phyloP scores from a whole-genome alignment of 2,888 invertebrate species.

The Mesodorylaimus sp. region DNA sequence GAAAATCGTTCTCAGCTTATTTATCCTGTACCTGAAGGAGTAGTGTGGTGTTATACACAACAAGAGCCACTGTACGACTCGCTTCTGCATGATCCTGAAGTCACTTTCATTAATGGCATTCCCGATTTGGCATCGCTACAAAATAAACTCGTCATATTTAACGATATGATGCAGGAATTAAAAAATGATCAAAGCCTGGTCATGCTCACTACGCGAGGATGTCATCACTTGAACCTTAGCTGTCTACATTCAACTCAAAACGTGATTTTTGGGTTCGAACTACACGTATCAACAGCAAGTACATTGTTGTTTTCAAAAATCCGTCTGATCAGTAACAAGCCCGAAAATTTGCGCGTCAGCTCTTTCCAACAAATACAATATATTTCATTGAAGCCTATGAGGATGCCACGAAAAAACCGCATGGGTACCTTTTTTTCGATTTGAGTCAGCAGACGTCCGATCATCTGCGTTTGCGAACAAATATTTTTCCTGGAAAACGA shows the following conservation, averaged over 20 bases:
- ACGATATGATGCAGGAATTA: conserved; percentile 8
- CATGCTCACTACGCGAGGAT: not conserved
- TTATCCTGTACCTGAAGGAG: too few relatives aligned
- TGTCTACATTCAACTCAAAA: conserved; percentile 7
- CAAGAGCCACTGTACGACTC: not conserved
- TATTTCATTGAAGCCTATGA: conserved; percentile 4
- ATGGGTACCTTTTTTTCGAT: conserved; percentile 9
- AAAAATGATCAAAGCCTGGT: conserved; percentile 1
- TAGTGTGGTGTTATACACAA: conserved; percentile 3
- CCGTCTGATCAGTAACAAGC: not conserved
- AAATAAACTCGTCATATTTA: not conserved
- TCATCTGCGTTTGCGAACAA: not conserved
- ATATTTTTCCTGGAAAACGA: too few relatives aligned
- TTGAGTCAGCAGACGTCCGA: conserved; percentile 2
- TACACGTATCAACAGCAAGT: conserved; percentile 4
- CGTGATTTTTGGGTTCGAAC: conserved; percentile 3
- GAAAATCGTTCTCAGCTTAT: too few relatives aligned
- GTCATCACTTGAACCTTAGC: conserved; percentile 2
- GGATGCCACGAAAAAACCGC: conserved; percentile 3
- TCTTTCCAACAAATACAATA: conserved; percentile 5
- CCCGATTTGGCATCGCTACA: conserved; percentile 1
- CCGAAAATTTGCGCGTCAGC: not conserved
- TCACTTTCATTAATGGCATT: conserved; percentile 3
- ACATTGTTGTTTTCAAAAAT: conserved; percentile 8
- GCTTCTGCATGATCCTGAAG: too few relatives aligned